Percentiles rank a stretch among this genome's conserved stretches.
Evolutionary conservation across 2,113 vertebrate species (phyloP).

Genomic region (Sterna hirundo): DNA sequence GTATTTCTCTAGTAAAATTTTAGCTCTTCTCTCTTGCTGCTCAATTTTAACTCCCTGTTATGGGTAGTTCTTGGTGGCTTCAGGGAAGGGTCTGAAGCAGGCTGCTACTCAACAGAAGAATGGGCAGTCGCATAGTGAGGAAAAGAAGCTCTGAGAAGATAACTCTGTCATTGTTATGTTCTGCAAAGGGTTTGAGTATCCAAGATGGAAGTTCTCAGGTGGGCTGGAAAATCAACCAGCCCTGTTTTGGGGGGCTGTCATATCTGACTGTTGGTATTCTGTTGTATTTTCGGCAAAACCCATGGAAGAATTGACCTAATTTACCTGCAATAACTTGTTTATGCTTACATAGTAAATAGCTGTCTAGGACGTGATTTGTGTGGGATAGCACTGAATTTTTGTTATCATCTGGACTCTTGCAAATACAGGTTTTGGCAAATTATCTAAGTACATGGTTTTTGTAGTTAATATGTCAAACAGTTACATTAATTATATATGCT

Average conservation of each 20-base stretch:
- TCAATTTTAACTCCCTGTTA: not conserved
- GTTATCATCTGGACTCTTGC: not conserved
- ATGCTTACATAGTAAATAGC: not conserved
- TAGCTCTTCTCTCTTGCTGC: not conserved
- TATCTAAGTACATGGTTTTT: not conserved
- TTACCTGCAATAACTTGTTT: not conserved
- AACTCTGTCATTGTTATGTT: not conserved
- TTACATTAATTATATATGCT: not conserved
- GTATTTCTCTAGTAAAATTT: not conserved
- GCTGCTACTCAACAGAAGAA: not conserved
- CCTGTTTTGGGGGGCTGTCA: not conserved
- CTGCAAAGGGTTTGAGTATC: not conserved
- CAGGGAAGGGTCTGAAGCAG: not conserved
- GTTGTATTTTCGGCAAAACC: not conserved
- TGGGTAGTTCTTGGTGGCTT: not conserved
- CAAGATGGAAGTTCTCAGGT: not conserved
- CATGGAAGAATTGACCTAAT: not conserved
- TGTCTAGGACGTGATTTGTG: not conserved
- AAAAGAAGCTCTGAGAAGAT: slow-evolving; percentile 6
- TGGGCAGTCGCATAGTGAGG: not conserved
- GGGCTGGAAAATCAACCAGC: not conserved
- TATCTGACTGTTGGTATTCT: not conserved
- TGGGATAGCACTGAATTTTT: not conserved
- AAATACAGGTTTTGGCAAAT: not conserved
- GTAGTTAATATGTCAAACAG: not conserved